Evolutionary conservation across 2,888 invertebrate genomes (phyloP), one percentile per base, ranked within the genome.

Genomic region (Lycophotia porphyrea): DNA sequence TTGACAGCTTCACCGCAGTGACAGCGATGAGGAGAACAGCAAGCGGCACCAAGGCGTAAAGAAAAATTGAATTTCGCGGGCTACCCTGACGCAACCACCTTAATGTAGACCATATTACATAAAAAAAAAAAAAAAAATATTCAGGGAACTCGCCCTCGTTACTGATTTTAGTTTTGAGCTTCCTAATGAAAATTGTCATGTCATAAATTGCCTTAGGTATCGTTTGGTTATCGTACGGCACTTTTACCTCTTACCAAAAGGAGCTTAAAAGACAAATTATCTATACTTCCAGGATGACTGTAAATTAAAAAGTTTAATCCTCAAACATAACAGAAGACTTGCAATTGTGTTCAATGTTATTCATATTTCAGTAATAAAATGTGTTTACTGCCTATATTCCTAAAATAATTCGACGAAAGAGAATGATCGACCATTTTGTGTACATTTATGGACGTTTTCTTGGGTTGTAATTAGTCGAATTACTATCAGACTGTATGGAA

Each of bases 401-500:
- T 42, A 60, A 58, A 82, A 18, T 58, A 7, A 76, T 39, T 65
- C n/a, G 24, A 63, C 42, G 36, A 15, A 42, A 49, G 42, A 61
- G 15, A 72, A 69, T 55, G n/a, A 70, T 55, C 60, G n/a, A 66
- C 7, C 15, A 24, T 61, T 58, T 47, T 31, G 49, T 64, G 70
- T 8, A 55, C 13, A 5, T 61, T 42, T 24, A 42, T 44, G 31
- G 36, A 52, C 36, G 27, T 31, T 64, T 67, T 63, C 55, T 31
- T 70, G 49, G 55, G 9, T 70, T 36, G 78, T 65, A 76, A 72
- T 34, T 8, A 49, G 39, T 65, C 9, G 7, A n/a, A 52, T n/a
- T n/a, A 1, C 55, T 24, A 52, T 13, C 13, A 2, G 55, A 24
- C 15, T 15, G 15, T 55, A n/a, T n/a, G 11, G 11, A 52, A 60